Evolutionary conservation across 2,113 vertebrate species (phyloP).

Genomic region (Podarcis raffonei): DNA sequence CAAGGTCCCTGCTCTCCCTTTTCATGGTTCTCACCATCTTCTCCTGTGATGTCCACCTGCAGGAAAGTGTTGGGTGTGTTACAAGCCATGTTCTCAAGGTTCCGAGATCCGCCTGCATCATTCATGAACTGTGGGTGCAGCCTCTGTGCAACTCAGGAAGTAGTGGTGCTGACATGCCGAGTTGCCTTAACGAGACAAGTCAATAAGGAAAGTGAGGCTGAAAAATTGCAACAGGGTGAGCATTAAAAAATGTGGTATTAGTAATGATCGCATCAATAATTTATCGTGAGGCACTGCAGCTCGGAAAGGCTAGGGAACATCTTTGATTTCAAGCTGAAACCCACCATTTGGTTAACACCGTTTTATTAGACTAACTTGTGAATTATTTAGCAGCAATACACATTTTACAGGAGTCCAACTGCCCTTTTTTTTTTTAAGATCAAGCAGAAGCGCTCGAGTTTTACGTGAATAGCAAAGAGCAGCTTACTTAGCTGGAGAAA

Average conservation of each 20-base stretch:
- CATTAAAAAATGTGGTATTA: background rate
- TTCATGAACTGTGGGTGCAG: background rate
- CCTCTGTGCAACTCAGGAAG: background rate
- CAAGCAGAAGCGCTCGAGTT: slow-evolving; percentile 16
- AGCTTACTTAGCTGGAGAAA: background rate
- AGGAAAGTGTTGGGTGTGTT: background rate
- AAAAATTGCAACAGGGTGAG: background rate
- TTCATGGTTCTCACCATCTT: background rate
- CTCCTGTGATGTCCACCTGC: background rate
- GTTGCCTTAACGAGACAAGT: background rate
- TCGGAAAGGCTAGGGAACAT: background rate
- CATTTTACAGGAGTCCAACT: background rate
- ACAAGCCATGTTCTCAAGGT: background rate
- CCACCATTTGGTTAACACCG: slow-evolving; percentile 6
- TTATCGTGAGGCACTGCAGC: background rate
- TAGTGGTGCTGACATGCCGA: background rate
- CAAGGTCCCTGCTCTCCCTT: too few species aligned
- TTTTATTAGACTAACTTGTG: slow-evolving; percentile 10
- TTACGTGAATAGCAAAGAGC: background rate
- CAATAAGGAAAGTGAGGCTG: background rate
- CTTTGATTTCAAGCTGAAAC: background rate
- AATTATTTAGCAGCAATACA: slow-evolving; percentile 16
- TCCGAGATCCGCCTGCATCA: background rate
- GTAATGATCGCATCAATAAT: slow-evolving; percentile 4
- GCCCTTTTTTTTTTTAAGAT: background rate